Evolutionary conservation across 2,797 vertebrate genomes (phyloP), one percentile per base, ranked within the genome.

Genomic region (Erpetoichthys calabaricus): DNA sequence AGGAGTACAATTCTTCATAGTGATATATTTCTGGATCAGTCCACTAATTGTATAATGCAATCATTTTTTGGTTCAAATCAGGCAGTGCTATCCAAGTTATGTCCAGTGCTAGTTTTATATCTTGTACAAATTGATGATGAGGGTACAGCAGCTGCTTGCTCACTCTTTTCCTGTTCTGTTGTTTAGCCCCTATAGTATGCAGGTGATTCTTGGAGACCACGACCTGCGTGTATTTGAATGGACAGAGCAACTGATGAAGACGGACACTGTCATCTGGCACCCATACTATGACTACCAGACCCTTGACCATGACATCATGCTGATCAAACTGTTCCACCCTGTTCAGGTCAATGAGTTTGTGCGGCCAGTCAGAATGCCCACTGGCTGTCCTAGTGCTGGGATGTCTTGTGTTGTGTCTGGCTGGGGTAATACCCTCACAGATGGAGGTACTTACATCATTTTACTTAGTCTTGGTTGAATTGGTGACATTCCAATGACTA

Each of bases 281-380:
- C 74, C 71, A 1, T 81, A 78, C 58, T 85, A 80, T 56, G 64
- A 86, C 68, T 83, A 85, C 70, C 73, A 77, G 69, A 83, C 79
- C 45, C 64, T 84, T 65, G 79, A 84, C 70, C 79, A 66, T 3
- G 77, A 83, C 64, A 78, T 86, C 51, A 85, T 82, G 79, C 60
- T 83, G 65, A 73, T 82, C 65, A 80, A 85, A 67, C 71, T 85
- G 53, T 82, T 54, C 66, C 73, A 79, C 46, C 73, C 79, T 0
- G 76, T 74, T 57, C 68, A 64, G 64, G 58, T 79, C 61, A 80
- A 71, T 0, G 5, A 60, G 2, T 56, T 67, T 1, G 79, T 84
- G 3, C 62, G 62, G 50, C 78, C 71, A 8, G 67, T 82, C 52
- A 1, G 71, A 1, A 56, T 83, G 64, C 73, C 80, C 44, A 55